phyloP scores from a whole-genome alignment of 2,113 vertebrate species.

The Stercorarius parasiticus region DNA sequence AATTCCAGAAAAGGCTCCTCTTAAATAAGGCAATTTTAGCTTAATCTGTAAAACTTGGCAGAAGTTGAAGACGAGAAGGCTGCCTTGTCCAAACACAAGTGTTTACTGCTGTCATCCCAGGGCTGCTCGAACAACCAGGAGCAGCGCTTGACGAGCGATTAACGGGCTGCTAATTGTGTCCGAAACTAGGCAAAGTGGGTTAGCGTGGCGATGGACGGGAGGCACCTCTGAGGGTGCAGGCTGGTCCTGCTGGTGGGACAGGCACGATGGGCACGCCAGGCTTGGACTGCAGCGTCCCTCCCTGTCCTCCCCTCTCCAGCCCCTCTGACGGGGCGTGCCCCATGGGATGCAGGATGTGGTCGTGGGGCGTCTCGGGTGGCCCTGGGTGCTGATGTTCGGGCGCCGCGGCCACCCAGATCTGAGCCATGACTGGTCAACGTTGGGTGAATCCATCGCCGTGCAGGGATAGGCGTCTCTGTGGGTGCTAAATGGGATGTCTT shows the following conservation, averaged over 20 bases:
- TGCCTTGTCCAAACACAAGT: not conserved
- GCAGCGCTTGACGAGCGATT: not conserved
- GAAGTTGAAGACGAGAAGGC: not conserved
- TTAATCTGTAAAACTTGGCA: not conserved
- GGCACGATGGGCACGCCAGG: not conserved
- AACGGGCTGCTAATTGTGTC: not conserved
- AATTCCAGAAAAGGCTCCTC: not conserved
- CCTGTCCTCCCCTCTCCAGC: too few species aligned
- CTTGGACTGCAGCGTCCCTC: not conserved
- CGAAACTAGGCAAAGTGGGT: not conserved
- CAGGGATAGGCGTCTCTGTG: not conserved
- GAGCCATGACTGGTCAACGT: not conserved
- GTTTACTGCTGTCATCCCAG: not conserved
- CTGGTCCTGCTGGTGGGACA: not conserved
- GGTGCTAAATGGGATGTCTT: not conserved
- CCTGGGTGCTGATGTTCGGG: not conserved
- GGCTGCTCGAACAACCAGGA: not conserved
- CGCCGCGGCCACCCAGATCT: not conserved
- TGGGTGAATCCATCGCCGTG: not conserved
- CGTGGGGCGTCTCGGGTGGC: not conserved
- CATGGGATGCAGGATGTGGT: not conserved
- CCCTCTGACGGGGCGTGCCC: not conserved
- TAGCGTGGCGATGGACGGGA: accelerated
- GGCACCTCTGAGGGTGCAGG: not conserved
- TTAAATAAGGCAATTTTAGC: not conserved